Base-by-base conservation (phyloP, 2,113 vertebrate species). In the Apaloderma vittatum region DNA sequence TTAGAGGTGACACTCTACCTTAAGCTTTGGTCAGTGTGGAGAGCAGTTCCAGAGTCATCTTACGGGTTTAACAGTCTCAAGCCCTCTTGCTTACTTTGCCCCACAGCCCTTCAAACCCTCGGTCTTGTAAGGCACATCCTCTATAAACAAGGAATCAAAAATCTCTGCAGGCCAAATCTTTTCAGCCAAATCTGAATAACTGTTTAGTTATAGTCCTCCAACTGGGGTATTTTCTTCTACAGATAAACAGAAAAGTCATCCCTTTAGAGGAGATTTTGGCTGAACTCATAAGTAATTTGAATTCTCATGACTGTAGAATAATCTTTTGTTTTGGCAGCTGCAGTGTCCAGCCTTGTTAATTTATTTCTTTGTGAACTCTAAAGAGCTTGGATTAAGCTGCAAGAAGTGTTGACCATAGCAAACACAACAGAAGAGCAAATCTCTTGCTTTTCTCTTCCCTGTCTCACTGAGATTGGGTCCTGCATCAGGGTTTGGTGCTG, bases 261-360 rank as follows among this genome's bases (percentile, higher is more conserved):
- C 29, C 23, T 37, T 88, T 87, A 63, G 12, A 52, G 34, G 43
- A 78, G 37, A 63, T 61, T 81, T 63, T 93, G 52, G 29, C 71
- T 83, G 58, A 83, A 16, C 4, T 71, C 30, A 6, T 48, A 45
- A 72, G 16, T 59, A 54, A 77, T 88, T 67, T 86, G 85, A 79
- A 27, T 82, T 82, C 40, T 92, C n/a, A 26, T 57, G 32, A 70
- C 40, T 79, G 62, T 13, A 55, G 57, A 87, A 81, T 66, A 78
- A 82, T 40, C 55, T 91, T 91, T 65, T 67, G 27, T 46, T 89
- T 95, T 91, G 76, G 59, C 73, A 86, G 54, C 46, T 89, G 61
- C 34, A 58, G 32, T 37, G 29, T 94, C 77, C 52, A 55, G 22
- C 29, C 32, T 43, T 68, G 34, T 78, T 90, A 67, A 85, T 90